Evolutionary conservation across 1,140 invertebrate genomes (phyloP).

Genomic region (Pantala flavescens): DNA sequence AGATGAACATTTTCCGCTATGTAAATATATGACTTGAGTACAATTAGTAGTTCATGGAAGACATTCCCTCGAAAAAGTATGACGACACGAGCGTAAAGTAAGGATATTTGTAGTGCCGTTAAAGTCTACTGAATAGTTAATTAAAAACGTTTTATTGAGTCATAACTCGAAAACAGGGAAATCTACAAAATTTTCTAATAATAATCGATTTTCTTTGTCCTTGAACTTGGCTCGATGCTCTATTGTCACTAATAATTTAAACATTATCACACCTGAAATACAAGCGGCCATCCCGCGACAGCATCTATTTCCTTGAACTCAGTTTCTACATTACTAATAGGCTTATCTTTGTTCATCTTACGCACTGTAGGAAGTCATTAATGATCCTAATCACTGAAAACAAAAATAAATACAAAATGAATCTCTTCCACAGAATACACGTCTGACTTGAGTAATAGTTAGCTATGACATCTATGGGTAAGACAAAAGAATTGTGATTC

Average conservation of each 20-base stretch:
- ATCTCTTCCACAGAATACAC: neutral
- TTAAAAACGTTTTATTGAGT: no score
- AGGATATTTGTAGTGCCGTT: no score
- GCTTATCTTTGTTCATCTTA: slow-evolving; percentile 25
- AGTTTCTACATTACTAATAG: slow-evolving; percentile 47
- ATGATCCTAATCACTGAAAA: neutral
- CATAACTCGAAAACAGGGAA: no score
- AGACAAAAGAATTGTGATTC: neutral
- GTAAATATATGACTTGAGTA: no score
- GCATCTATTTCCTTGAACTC: slow-evolving; percentile 55
- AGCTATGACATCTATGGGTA: neutral
- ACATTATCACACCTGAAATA: slow-evolving; percentile 47
- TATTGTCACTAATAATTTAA: neutral
- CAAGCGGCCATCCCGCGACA: slow-evolving; percentile 48
- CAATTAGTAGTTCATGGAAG: no score
- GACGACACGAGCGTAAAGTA: no score
- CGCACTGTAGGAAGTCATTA: neutral
- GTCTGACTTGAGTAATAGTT: neutral
- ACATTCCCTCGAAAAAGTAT: no score
- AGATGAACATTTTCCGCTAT: no score
- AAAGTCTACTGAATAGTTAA: no score
- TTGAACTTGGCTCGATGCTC: slow-evolving; percentile 13
- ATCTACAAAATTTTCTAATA: neutral
- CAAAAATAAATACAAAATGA: neutral
- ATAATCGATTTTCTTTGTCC: slow-evolving; percentile 16